phyloP scores from a whole-genome alignment of 37 sponge, comb jelly and placozoan species.

The Hormiphora californensis region DNA sequence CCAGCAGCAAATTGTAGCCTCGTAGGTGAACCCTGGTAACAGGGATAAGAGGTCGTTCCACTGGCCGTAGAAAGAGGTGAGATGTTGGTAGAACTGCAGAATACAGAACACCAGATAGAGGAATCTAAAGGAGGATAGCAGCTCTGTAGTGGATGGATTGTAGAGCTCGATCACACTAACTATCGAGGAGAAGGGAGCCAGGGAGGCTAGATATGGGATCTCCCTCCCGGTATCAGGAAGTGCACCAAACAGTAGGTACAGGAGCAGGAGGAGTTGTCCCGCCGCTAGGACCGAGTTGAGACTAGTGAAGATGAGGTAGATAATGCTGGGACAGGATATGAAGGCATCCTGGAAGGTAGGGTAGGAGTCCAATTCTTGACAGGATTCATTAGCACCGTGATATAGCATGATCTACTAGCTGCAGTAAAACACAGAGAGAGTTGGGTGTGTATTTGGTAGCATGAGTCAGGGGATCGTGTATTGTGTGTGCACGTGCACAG shows the following conservation, averaged over 20 bases:
- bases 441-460: too few relatives aligned
- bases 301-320: neutral
- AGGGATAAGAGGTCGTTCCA: neutral
- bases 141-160: constrained; percentile 5
- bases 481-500: too few relatives aligned
- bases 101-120: constrained; percentile 48
- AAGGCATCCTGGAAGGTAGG: constrained; percentile 42
- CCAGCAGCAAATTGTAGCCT: neutral
- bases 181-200: constrained; percentile 22
- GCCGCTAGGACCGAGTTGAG: neutral
- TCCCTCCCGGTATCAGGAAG: neutral
- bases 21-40: constrained; percentile 31
- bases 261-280: neutral
- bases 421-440: too few relatives aligned
- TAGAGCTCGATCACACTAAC: constrained; percentile 3
- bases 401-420: neutral
- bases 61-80: constrained; percentile 16
- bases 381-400: neutral
- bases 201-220: constrained; percentile 21
- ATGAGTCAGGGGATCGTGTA: too few relatives aligned
- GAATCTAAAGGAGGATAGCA: constrained; percentile 21
- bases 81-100: constrained; percentile 47
- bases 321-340: constrained; percentile 5
- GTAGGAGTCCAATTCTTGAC: neutral
- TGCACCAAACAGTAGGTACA: neutral